Base-by-base conservation (phyloP, 2,113 vertebrate genomes). In the Pheucticus melanocephalus region DNA sequence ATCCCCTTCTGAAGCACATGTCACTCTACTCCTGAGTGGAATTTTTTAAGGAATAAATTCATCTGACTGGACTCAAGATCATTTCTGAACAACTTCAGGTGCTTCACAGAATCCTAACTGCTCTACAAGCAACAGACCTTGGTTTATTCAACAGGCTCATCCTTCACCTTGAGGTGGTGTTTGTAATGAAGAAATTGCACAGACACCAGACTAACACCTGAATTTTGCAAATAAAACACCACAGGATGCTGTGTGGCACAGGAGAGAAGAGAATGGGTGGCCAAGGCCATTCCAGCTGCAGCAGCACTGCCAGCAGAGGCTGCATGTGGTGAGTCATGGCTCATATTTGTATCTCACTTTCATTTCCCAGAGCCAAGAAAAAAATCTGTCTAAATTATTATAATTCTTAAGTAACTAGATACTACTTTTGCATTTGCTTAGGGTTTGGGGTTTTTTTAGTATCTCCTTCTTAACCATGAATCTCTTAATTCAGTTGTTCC, bases 151-250 rank as follows among this genome's bases (percentile, higher is more conserved):
- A 68, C 54, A 45, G 86, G 44, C 50, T 81, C 4, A 1, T 63
- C 45, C 54, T 79, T 91, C 65, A 82, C 85, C 82, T 95, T 95
- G 95, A 98, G 96, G 96, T 97, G 98, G 96, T 60, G 60, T 64
- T 88, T 91, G 83, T 72, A 91, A 97, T 9, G 30, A 95, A 90
- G 57, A 96, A 76, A 87, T 91, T 72, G 77, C 19, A 16, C 17
- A 22, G 69, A 95, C 59, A 70, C 63, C 13, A 63, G 30, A 56
- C 21, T 31, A 73, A 84, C 18, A 9, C 42, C 37, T 54, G 12
- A 2, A 9, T 72, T 79, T 81, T 79, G 75, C 37, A 66, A 64
- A 30, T 14, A 65, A 91, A 88, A 51, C 3, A 14, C 18, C 2
- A 19, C 31, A 27, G 35, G 54, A 30, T 69, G 59, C 47, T n/a